Base-by-base conservation (phyloP, 2,113 vertebrate genomes). In the Desmodus rotundus region DNA sequence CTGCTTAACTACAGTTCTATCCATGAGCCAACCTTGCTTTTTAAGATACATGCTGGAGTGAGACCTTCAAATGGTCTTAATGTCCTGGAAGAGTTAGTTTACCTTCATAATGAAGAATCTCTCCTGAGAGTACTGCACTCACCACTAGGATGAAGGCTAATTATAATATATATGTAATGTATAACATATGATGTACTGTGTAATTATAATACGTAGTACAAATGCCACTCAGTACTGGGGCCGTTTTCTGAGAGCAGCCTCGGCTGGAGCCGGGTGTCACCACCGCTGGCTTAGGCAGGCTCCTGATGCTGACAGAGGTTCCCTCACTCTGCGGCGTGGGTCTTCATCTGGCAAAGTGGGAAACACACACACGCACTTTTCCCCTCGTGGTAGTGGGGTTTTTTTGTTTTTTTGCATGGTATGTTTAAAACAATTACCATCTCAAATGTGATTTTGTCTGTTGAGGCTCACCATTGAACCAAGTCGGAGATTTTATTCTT, bases 401-500 rank as follows among this genome's bases (percentile, higher is more conserved):
- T 31, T 20, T 19, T 31, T 61, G 19, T 4, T 28, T 52, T 52
- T 61, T 61, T 28, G 58, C 24, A 26, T 61, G 58, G 20, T 86
- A 38, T 80, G 19, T 78, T 95, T 87, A 41, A 72, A 92, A 93
- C 93, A 78, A 50, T 86, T 47, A 65, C 73, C 52, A 94, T 87
- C 36, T 84, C 70, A 76, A 28, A 24, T 76, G 41, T 91, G 63
- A 67, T 81, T 92, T 96, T 94, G 33, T 91, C 17, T 89, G 0
- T 84, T 45, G 65, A 88, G 63, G 52, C 54, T 91, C 81, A 65
- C 45, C 31, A n/a, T 45, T 85, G 90, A 84, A 78, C 43, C n/a
- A 77, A 52, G 17, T 73, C 91, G 50, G 74, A 93, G 54, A 68
- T 89, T 95, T 81, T 94, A 68, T 86, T 95, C 52, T 88, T 91